Percentiles rank a stretch among this genome's conserved stretches.
These are phyloP conservation scores for Orius insidiosus DNA, from an alignment of 1,140 invertebrate species.

Conservation along the genomic window DNA sequence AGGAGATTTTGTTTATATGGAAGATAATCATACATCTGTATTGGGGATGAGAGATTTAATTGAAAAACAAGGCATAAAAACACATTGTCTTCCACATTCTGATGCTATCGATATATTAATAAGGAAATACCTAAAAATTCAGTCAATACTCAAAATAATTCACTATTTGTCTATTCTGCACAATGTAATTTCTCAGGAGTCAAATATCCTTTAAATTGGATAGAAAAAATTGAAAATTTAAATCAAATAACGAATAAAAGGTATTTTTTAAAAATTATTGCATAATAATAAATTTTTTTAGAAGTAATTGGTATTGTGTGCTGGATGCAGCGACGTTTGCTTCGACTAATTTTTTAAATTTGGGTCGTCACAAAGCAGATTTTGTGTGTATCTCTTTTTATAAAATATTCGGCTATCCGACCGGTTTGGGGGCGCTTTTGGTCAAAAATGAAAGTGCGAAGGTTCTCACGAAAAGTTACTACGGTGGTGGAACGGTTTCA, in stretches of 20 bases:
- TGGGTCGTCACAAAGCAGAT: constrained; percentile 56
- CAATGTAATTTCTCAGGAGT: constrained; percentile 89
- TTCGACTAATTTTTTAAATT: constrained; percentile 60
- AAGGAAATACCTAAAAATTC: neutral
- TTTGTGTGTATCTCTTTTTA: constrained; percentile 91
- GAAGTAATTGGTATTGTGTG: constrained; percentile 53
- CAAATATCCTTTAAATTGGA: constrained; percentile 68
- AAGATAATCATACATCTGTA: constrained; percentile 91
- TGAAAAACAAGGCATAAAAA: constrained; percentile 23
- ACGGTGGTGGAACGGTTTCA: constrained; percentile 82
- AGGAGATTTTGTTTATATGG: constrained; percentile 60
- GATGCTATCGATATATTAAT: constrained; percentile 17
- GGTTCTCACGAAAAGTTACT: constrained; percentile 58
- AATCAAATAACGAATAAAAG: neutral
- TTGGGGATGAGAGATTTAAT: constrained; percentile 67
- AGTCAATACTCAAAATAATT: constrained; percentile 27
- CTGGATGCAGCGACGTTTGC: constrained; percentile 75
- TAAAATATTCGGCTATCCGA: constrained; percentile 96
- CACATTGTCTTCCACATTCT: constrained; percentile 28
- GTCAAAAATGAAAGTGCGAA: constrained; percentile 48
- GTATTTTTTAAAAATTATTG: neutral
- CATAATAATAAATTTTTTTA: constrained; percentile 1
- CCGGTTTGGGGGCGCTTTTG: constrained; percentile 75
- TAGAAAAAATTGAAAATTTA: constrained; percentile 31
- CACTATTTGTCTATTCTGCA: constrained; percentile 72